Percentiles rank a stretch among this genome's conserved stretches.
These are phyloP conservation scores for Tinamus major DNA, from an alignment of 2,797 vertebrate species.

Conservation along the genomic window DNA sequence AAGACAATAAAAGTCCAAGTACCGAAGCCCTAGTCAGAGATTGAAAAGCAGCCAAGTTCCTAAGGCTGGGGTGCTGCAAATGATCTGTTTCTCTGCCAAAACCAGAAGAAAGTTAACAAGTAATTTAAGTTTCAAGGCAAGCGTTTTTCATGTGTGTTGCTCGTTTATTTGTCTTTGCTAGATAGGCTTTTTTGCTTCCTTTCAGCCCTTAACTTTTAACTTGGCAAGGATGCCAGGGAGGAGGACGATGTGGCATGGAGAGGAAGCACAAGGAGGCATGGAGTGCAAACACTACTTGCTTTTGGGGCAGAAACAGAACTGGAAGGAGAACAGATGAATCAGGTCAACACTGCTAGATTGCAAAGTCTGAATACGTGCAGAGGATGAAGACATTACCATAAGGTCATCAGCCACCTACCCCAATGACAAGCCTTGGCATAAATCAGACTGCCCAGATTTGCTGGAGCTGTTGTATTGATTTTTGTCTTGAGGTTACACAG, in stretches of 20 bases:
- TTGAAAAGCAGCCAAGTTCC: constrained; percentile 25
- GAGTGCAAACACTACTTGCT: neutral
- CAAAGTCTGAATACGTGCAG: fast-evolving
- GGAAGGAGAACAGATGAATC: neutral
- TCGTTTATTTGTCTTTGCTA: constrained; percentile 35
- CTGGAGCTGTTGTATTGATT: neutral
- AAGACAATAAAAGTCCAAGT: constrained; percentile 30
- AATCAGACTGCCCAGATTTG: neutral
- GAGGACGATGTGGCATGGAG: neutral
- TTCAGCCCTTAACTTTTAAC: neutral
- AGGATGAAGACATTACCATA: neutral
- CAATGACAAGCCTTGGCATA: neutral
- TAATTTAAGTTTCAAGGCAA: constrained; percentile 56
- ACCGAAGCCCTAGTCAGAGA: neutral
- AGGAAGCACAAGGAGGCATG: neutral
- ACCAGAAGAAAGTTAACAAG: constrained; percentile 28
- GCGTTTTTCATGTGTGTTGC: neutral
- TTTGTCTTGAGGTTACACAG: neutral
- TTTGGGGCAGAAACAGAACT: neutral
- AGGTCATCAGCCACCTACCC: neutral
- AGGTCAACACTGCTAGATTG: neutral
- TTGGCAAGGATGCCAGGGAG: neutral
- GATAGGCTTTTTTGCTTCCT: neutral
- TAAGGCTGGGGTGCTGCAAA: constrained; percentile 5
- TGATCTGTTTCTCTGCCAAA: constrained; percentile 39